phyloP scores from a whole-genome alignment of 2,888 invertebrate species.

The Eustalomyia histrio region DNA sequence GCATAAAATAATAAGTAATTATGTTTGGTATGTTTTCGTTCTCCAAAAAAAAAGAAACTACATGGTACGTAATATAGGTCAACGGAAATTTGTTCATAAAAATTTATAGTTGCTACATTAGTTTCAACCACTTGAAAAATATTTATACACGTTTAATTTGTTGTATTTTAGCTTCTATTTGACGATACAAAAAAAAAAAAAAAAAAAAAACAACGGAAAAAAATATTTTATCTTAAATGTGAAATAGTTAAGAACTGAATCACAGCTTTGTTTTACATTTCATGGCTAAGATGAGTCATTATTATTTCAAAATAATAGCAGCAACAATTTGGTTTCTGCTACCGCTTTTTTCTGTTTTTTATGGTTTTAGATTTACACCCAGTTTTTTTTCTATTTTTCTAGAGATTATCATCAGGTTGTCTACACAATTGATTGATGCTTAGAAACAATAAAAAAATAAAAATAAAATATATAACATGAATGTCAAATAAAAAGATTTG shows the following conservation, averaged over 20 bases:
- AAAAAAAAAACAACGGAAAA: neutral
- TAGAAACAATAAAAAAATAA: neutral
- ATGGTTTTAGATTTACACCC: neutral
- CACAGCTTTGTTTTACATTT: conserved; percentile 1
- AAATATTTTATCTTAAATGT: conserved; percentile 4
- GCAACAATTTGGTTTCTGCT: conserved; percentile 11
- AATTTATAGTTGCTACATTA: neutral
- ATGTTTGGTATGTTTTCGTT: neutral
- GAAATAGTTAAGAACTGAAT: conserved; percentile 9
- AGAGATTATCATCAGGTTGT: neutral
- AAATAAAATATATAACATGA: neutral
- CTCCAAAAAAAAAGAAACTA: neutral
- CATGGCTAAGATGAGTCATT: conserved; percentile 17
- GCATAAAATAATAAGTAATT: neutral
- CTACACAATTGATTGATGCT: conserved; percentile 6
- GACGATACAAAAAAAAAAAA: too few species aligned
- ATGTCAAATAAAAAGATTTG: neutral
- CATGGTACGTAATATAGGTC: conserved; percentile 23
- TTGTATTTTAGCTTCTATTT: neutral
- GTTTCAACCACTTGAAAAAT: neutral
- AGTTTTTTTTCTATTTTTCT: conserved; percentile 8
- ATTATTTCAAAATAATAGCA: neutral
- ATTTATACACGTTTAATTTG: neutral
- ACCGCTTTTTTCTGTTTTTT: neutral
- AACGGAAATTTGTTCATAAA: conserved; percentile 41